Percentiles rank a stretch among this genome's conserved stretches.
These are phyloP conservation scores for Aphrophora alni DNA, from an alignment of 2,888 invertebrate species.

Conservation along the genomic window DNA sequence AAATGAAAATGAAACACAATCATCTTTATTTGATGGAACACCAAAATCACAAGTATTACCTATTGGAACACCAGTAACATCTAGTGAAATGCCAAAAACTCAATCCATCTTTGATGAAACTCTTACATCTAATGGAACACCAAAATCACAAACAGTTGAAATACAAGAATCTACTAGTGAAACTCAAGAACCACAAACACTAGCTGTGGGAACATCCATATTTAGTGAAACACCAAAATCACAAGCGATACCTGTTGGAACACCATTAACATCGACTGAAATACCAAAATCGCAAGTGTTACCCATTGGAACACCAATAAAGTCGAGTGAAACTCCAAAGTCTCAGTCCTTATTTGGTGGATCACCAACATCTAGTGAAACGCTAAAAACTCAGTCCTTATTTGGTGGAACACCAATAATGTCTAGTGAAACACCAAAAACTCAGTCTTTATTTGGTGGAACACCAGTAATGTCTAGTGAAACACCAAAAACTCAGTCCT, in stretches of 20 bases:
- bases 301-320: no score
- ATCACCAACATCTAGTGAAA: no score
- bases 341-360: no score
- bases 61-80: background rate
- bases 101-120: background rate
- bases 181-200: no score
- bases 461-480: background rate
- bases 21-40: background rate
- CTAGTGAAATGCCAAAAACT: background rate
- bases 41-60: background rate
- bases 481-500: background rate
- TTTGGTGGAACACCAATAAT: background rate
- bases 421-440: background rate
- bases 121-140: background rate
- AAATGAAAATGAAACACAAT: background rate
- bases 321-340: no score
- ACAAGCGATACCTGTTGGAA: no score
- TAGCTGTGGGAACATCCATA: no score
- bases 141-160: background rate
- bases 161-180: no score
- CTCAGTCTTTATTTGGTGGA: background rate
- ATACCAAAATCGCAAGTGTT: no score
- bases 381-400: background rate
- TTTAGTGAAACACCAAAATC: no score
- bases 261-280: no score